Conservation (phyloP, 2,113 vertebrate species). For the Casuarius casuarius region DNA sequence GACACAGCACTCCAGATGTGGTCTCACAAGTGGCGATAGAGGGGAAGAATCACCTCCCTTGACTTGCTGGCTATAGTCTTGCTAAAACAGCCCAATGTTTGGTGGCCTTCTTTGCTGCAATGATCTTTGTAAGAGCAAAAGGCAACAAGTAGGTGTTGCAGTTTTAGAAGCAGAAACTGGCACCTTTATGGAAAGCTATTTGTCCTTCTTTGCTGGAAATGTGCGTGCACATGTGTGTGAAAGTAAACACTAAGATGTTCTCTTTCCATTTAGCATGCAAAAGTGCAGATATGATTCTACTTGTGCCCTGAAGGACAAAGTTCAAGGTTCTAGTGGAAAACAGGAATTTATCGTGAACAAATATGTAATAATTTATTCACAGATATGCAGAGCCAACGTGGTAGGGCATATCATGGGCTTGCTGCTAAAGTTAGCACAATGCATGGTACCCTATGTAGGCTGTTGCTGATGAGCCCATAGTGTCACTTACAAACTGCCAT, state of each 20-base stretch:
- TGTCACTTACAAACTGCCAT: neutral
- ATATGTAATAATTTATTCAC: neutral
- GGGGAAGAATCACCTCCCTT: neutral
- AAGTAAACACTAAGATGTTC: neutral
- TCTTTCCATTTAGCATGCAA: neutral
- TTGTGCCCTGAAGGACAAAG: neutral
- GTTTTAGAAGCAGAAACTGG: neutral
- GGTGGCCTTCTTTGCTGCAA: neutral
- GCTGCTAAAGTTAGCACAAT: neutral
- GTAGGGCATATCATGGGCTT: neutral
- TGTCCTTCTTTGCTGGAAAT: neutral
- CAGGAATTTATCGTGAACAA: neutral
- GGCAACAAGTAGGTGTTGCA: neutral
- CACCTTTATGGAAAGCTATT: neutral
- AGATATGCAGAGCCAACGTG: neutral
- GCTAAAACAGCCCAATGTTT: neutral
- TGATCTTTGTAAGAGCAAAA: neutral
- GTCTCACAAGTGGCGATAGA: neutral
- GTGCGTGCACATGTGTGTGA: neutral
- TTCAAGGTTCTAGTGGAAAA: neutral
- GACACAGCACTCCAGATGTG: neutral
- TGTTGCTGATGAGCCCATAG: neutral
- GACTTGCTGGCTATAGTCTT: neutral
- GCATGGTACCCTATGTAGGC: fast-evolving
- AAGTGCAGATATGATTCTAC: neutral